These are phyloP conservation scores for Corythucha ciliata DNA, from an alignment of 2,888 invertebrate species.

Conservation along the genomic window DNA sequence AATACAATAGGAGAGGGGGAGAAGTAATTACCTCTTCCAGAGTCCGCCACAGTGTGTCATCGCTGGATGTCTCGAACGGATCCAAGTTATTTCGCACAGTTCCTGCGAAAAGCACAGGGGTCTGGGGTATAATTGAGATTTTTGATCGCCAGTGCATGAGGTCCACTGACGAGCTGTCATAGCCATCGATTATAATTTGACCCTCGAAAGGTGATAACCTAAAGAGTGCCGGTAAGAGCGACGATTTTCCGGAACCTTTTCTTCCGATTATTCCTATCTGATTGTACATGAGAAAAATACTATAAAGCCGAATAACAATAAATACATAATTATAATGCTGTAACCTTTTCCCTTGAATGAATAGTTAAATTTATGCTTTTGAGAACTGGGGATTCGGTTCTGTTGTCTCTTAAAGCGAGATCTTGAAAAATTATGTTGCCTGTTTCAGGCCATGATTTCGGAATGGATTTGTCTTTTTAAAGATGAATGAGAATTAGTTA, in stretches of 20 bases:
- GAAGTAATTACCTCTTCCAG: too few relatives aligned
- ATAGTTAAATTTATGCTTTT: conserved; percentile 58
- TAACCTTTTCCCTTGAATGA: conserved; percentile 57
- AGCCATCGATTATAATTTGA: conserved; percentile 67
- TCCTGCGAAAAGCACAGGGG: conserved; percentile 77
- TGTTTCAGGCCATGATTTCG: conserved; percentile 59
- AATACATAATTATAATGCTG: too few relatives aligned
- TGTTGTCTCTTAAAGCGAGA: conserved; percentile 62
- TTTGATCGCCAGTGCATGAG: conserved; percentile 63
- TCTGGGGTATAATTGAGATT: conserved; percentile 77
- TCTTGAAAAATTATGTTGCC: conserved; percentile 60
- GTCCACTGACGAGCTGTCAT: conserved; percentile 60
- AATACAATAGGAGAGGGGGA: too few relatives aligned
- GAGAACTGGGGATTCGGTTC: conserved; percentile 61
- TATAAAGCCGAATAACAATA: too few relatives aligned
- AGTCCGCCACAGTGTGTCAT: conserved; percentile 71
- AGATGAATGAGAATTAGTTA: too few relatives aligned
- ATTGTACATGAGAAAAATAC: too few relatives aligned
- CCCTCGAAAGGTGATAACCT: conserved; percentile 71
- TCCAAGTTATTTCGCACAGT: conserved; percentile 81
- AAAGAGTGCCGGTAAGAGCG: conserved; percentile 67
- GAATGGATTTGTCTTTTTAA: conserved; percentile 8
- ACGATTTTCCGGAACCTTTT: conserved; percentile 77
- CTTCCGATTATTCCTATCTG: conserved; percentile 76
- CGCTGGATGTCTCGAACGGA: conserved; percentile 73